These are phyloP conservation scores for Plectropomus leopardus DNA, from an alignment of 2,113 vertebrate genomes.

Conservation along the genomic window DNA sequence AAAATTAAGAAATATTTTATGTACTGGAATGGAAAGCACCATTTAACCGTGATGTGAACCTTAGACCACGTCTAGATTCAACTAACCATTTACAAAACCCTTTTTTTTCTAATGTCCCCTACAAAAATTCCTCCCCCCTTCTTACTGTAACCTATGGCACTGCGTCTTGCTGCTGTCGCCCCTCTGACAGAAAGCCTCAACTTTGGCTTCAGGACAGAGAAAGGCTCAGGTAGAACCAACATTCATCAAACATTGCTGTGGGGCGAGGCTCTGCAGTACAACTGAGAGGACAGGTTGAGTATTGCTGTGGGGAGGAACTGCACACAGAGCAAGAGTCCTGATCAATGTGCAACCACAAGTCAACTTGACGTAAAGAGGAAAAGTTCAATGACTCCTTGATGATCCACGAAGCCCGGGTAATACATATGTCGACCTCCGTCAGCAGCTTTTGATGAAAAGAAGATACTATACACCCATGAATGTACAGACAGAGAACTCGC, in stretches of 20 bases:
- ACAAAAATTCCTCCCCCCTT: constrained; percentile 18
- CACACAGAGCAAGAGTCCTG: constrained; percentile 40
- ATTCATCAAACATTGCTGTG: constrained; percentile 64
- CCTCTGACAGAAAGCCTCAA: constrained; percentile 9
- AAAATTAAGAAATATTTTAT: constrained; percentile 56
- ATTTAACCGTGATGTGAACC: constrained; percentile 62
- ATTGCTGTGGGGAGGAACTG: constrained; percentile 71
- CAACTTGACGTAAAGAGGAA: constrained; percentile 30
- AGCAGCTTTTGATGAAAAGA: constrained; percentile 67
- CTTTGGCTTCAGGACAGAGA: constrained; percentile 10
- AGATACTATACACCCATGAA: constrained; percentile 52
- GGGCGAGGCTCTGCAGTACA: constrained; percentile 29
- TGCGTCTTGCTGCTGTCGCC: constrained; percentile 54
- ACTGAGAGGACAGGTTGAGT: constrained; percentile 45
- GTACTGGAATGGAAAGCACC: constrained; percentile 81
- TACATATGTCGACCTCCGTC: constrained; percentile 47
- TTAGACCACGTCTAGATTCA: constrained; percentile 56
- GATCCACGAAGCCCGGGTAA: constrained; percentile 42
- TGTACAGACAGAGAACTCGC: constrained; percentile 43
- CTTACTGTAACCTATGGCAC: constrained; percentile 65
- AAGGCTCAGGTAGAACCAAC: constrained; percentile 58
- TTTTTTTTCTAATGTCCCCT: constrained; percentile 22
- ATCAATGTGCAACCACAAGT: constrained; percentile 53
- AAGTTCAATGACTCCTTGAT: constrained; percentile 30
- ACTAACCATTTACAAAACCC: constrained; percentile 62